Evolutionary conservation across 1,140 invertebrate genomes (phyloP), one percentile per base, ranked within the genome.

Genomic region (Drosophila willistoni): DNA sequence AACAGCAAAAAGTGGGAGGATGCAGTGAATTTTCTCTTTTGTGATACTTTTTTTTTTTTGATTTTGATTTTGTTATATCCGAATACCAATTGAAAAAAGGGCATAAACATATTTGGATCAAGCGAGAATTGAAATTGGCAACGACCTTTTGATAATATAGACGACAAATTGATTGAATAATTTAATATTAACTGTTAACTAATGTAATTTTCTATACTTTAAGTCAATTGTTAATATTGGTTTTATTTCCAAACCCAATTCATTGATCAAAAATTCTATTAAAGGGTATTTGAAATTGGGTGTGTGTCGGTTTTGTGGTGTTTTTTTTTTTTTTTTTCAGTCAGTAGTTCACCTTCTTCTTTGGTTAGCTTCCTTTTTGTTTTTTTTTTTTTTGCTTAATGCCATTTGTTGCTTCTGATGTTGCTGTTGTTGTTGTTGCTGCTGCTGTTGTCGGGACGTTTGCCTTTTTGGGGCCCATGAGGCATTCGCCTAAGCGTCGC

Each of bases 1-100:
- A 69, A 54, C 76, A 85, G 69, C 81, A 90, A 90, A 90, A 90
- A 90, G 87, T 90, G 87, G 87, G 87, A 90, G 87, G 87, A 90
- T 90, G 87, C 87, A 87, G 77, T 90, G 86, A 76, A 84, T 81
- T 90, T 86, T 82, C 79, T 81, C 69, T 74, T 73, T 75, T 66
- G 75, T 65, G 71, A 71, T 68, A 76, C 73, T 54, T 63, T 71
- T 70, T 75, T 71, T 66, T 71, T 72, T 64, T 69, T 56, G 41
- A 51, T 41, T 47, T 47, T 19, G n/a, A 1, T 10, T 41, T 57
- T 51, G 9, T 19, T 47, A 19, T 47, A 47, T 9, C 7, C 22
- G 44, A 64, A 71, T 75, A 68, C 71, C 67, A 9, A 36, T 39
- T 19, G 10, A 17, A 4, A 59, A 12, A 39, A 12, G 33, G 14